These are phyloP conservation scores for Schizopygopsis pylzovi DNA, from an alignment of 2,797 vertebrate species.

Conservation along the genomic window DNA sequence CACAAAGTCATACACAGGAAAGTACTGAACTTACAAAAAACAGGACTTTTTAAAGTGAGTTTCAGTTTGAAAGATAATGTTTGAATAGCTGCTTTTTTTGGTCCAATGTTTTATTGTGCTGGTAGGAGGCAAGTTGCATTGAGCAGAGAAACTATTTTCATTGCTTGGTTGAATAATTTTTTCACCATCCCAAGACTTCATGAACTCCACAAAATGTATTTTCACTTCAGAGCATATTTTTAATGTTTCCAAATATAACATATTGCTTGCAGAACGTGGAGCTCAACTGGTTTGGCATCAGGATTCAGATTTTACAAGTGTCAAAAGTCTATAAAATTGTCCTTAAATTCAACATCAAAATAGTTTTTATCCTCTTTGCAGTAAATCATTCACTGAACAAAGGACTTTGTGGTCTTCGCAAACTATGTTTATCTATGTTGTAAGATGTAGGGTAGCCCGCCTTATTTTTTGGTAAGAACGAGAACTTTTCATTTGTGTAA, in stretches of 20 bases:
- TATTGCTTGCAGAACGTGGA: neutral
- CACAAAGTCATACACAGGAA: constrained; percentile 59
- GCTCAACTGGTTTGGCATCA: neutral
- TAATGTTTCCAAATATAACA: neutral
- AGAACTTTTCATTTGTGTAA: neutral
- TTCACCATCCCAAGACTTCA: constrained; percentile 12
- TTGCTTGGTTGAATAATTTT: constrained; percentile 6
- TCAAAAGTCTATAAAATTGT: neutral
- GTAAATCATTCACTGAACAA: neutral
- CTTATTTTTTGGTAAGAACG: neutral
- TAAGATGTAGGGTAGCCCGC: neutral
- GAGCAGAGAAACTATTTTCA: constrained; percentile 14
- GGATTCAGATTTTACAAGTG: neutral
- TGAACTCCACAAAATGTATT: neutral
- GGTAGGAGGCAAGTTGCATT: constrained; percentile 7
- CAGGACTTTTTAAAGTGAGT: constrained; percentile 25
- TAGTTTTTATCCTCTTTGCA: neutral
- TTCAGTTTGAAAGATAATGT: constrained; percentile 34
- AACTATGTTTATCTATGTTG: neutral
- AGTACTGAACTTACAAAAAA: constrained; percentile 71
- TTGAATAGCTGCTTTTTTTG: constrained; percentile 18
- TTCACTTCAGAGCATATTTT: neutral
- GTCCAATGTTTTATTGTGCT: neutral
- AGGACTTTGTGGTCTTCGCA: neutral
- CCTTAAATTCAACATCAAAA: neutral